phyloP scores from a whole-genome alignment of 2,888 invertebrate genomes.

The Drosophila niveifrons region DNA sequence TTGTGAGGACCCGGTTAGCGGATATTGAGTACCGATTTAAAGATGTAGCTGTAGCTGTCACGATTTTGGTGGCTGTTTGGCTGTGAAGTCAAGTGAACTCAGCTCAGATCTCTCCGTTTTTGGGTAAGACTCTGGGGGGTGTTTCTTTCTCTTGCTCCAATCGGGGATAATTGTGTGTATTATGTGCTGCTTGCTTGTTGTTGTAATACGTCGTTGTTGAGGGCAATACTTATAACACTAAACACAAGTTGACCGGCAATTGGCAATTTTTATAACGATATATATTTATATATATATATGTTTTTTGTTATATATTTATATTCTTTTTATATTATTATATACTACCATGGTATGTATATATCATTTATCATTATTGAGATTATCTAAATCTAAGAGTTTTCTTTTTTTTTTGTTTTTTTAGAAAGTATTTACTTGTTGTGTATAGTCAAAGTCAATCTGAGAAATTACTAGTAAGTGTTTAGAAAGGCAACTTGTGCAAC shows the following conservation, averaged over 20 bases:
- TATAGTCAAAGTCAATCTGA: slow-evolving; percentile 41
- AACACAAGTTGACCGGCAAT: slow-evolving; percentile 66
- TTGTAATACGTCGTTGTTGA: slow-evolving; percentile 40
- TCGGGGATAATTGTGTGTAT: slow-evolving; percentile 55
- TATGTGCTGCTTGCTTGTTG: slow-evolving; percentile 56
- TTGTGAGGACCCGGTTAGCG: slow-evolving; percentile 37
- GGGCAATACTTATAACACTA: slow-evolving; percentile 61
- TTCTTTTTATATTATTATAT: slow-evolving; percentile 4
- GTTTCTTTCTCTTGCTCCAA: slow-evolving; percentile 56
- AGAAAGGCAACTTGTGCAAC: slow-evolving; percentile 62
- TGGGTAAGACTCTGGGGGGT: slow-evolving; percentile 54
- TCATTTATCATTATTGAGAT: slow-evolving; percentile 20
- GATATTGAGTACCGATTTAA: slow-evolving; percentile 49
- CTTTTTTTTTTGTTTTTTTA: neutral
- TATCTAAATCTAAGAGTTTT: slow-evolving; percentile 42
- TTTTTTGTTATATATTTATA: slow-evolving; percentile 23
- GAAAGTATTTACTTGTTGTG: slow-evolving; percentile 34
- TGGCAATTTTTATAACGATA: slow-evolving; percentile 41
- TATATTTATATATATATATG: slow-evolving; percentile 6
- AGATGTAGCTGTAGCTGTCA: slow-evolving; percentile 48
- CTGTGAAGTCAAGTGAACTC: slow-evolving; percentile 55
- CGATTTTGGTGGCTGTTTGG: slow-evolving; percentile 38
- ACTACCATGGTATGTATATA: slow-evolving; percentile 20
- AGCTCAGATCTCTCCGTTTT: slow-evolving; percentile 67
- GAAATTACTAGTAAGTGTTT: slow-evolving; percentile 41